Evolutionary conservation across 1,140 invertebrate species (phyloP), one percentile per base, ranked within the genome.

Genomic region (Cherax destructor): DNA sequence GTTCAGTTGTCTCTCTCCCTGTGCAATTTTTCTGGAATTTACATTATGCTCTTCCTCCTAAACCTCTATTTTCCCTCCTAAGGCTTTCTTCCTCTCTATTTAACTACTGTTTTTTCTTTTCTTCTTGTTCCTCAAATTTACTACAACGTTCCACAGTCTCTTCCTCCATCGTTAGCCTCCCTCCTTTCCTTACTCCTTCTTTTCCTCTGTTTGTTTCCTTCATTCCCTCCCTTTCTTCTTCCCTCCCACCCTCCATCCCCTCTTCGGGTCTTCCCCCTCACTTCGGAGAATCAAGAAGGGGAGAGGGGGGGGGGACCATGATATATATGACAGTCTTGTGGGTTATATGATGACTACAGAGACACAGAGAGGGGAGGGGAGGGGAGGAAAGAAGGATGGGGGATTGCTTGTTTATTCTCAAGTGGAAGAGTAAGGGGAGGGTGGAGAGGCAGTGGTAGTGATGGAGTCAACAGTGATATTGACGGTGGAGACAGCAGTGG

Each of bases 301-400:
- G 3, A 10, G 9, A 59, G 30, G 30, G 30, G 30, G 30, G 30
- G 61, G 61, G n/a, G 80, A n/a, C 61, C 69, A 72, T 69, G 81
- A 83, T 47, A 47, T 61, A 83, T 69, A 18, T 69, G 81, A 69
- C 65, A 52, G 81, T 69, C 11, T 41, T 83, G 81, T 83, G 59
- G 59, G 59, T 41, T 83, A 41, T 83, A 69, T 69, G 81, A 30
- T 83, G 81, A 49, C 24, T 65, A 30, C 24, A 41, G 24, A 30
- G 24, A 74, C 3, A 7, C 7, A 6, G 24, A n/a, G 69, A 21
- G 0, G 65, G 65, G 21, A 1, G 65, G 65, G 9, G 65, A 21
- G 65, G 61, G 21, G 61, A 10, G 16, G 61, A 16, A 18, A 69
- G 61, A 50, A 52, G 9, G 24, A n/a, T 21, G 30, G 52, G 78